These are phyloP conservation scores for Galerucella calmariensis DNA, from an alignment of 2,888 invertebrate species.

Conservation along the genomic window DNA sequence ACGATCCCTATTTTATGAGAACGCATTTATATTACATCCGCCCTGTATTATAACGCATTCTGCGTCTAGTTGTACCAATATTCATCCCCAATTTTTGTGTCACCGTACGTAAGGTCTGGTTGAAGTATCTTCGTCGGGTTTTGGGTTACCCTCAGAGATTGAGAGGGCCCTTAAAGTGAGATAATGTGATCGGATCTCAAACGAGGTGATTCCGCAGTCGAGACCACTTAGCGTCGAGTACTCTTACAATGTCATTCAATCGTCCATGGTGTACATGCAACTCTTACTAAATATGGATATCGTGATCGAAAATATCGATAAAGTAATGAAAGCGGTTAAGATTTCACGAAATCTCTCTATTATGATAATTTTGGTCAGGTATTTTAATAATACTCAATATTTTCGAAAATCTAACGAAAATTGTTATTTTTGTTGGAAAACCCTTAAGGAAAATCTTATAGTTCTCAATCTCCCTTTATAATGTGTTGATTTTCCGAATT, in stretches of 20 bases:
- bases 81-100: conserved; percentile 14
- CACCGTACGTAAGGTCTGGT: conserved; percentile 7
- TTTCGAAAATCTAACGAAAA: no score
- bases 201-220: conserved; percentile 59
- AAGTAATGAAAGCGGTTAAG: not conserved
- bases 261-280: conserved; percentile 52
- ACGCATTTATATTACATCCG: not conserved
- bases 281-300: conserved; percentile 21
- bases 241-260: conserved; percentile 57
- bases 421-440: no score
- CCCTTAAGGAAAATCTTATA: no score
- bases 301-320: not conserved
- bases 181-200: conserved; percentile 56
- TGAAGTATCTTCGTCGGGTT: conserved; percentile 35
- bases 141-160: conserved; percentile 42
- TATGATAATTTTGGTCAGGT: no score
- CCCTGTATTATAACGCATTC: not conserved
- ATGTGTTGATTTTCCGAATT: not conserved
- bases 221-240: conserved; percentile 58
- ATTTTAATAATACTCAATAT: no score
- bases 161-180: conserved; percentile 45
- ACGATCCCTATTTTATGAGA: not conserved
- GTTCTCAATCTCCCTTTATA: no score
- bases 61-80: not conserved
- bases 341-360: not conserved